Evolutionary conservation across 2,888 invertebrate genomes (phyloP).

Genomic region (Mystacides longicornis): DNA sequence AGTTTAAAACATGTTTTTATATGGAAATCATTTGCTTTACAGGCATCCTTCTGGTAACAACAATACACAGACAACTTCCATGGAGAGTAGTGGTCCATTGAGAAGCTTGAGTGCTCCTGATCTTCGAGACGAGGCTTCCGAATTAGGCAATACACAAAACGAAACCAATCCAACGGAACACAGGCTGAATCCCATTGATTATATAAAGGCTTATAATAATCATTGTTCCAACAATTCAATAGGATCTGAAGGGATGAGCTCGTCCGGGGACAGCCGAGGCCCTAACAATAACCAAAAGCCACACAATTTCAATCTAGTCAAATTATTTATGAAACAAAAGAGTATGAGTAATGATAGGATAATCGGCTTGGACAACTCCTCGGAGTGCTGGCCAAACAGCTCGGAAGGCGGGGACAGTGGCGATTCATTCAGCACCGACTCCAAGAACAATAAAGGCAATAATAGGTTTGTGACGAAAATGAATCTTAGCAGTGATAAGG

Average conservation of each 20-base stretch:
- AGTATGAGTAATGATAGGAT: constrained; percentile 73
- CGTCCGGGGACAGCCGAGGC: constrained; percentile 46
- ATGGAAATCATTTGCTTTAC: constrained; percentile 21
- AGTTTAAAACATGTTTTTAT: constrained; percentile 1
- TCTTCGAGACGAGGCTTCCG: constrained; percentile 33
- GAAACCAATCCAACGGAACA: constrained; percentile 46
- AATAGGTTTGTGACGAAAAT: constrained; percentile 26
- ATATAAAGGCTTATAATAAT: constrained; percentile 36
- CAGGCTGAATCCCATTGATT: constrained; percentile 40
- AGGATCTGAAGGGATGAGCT: constrained; percentile 47
- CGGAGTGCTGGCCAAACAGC: constrained; percentile 71
- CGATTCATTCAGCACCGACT: constrained; percentile 47
- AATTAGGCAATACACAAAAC: constrained; percentile 28
- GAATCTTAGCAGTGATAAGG: constrained; percentile 30
- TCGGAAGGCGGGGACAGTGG: constrained; percentile 54
- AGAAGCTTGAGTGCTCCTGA: constrained; percentile 80
- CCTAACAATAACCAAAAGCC: constrained; percentile 52
- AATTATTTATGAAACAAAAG: constrained; percentile 84
- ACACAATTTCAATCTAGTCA: constrained; percentile 74
- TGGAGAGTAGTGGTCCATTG: constrained; percentile 46
- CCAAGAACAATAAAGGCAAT: constrained; percentile 29
- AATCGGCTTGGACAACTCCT: constrained; percentile 68
- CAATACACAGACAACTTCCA: constrained; percentile 53
- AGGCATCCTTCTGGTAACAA: constrained; percentile 75
- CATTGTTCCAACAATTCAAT: constrained; percentile 32